Conservation (phyloP, 2,797 vertebrate genomes). For the Austrolebias charrua region DNA sequence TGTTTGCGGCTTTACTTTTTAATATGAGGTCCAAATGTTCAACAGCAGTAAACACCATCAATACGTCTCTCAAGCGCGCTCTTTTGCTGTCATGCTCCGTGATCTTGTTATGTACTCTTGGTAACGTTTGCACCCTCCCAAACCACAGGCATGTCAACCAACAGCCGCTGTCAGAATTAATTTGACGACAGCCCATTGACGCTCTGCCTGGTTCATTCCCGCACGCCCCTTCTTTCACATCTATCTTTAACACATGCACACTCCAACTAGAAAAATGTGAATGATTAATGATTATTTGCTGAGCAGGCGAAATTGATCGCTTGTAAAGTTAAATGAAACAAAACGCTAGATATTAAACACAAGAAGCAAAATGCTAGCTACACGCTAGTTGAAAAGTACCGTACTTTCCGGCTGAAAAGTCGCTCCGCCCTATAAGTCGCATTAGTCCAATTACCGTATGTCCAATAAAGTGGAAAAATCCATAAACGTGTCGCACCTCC, state of each 20-base stretch:
- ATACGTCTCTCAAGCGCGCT: conserved; percentile 28
- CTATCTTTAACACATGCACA: neutral
- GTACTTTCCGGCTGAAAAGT: no score
- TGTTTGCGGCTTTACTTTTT: neutral
- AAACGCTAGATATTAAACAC: no score
- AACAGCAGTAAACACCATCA: conserved; percentile 19
- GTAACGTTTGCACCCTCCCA: conserved; percentile 26
- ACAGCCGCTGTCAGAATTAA: conserved; percentile 49
- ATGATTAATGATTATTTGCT: no score
- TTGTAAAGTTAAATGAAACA: no score
- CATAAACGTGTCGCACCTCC: no score
- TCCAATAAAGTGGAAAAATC: no score
- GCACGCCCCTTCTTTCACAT: neutral
- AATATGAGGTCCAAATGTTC: conserved; percentile 5
- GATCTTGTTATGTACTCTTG: conserved; percentile 38
- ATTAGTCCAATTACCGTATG: no score
- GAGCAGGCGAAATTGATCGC: no score
- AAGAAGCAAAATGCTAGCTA: no score
- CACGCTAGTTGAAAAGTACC: no score
- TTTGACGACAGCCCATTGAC: conserved; percentile 34
- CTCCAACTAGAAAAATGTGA: no score
- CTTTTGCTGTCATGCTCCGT: conserved; percentile 23
- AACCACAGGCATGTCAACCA: conserved; percentile 30
- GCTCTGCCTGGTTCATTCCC: conserved; percentile 25
- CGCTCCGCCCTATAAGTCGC: no score